phyloP scores from a whole-genome alignment of 2,888 invertebrate species.

The Dendrolimus houi region DNA sequence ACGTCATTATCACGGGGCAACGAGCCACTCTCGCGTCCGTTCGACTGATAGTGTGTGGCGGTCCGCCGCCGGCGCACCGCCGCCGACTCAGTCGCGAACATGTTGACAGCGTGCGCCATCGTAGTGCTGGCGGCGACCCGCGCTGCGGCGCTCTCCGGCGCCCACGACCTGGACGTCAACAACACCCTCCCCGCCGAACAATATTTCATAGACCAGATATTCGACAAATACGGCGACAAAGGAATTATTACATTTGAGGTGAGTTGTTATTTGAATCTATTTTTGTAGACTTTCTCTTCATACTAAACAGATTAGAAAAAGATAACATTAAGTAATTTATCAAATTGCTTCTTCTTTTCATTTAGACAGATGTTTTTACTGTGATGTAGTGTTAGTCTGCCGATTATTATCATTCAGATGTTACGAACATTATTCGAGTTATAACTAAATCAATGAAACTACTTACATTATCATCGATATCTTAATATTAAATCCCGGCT shows the following conservation, averaged over 20 bases:
- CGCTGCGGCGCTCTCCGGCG: conserved; percentile 24
- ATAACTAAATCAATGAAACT: no score
- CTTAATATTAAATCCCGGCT: no score
- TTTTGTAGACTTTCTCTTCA: not conserved
- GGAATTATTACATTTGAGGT: conserved; percentile 76
- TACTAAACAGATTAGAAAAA: not conserved
- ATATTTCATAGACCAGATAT: conserved; percentile 71
- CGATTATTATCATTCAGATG: no score
- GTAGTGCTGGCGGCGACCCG: conserved; percentile 41
- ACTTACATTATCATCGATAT: no score
- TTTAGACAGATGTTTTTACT: not conserved
- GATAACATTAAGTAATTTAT: not conserved
- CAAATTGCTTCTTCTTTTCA: not conserved
- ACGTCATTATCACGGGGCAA: conserved; percentile 33
- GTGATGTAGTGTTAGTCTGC: no score
- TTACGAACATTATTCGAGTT: no score
- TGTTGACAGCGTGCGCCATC: conserved; percentile 51
- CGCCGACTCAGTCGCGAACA: conserved; percentile 45
- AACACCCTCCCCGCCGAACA: conserved; percentile 52
- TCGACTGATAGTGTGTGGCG: conserved; percentile 52
- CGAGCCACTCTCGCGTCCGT: conserved; percentile 37
- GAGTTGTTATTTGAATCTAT: conserved; percentile 22
- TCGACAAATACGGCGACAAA: conserved; percentile 74
- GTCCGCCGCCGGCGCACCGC: conserved; percentile 20
- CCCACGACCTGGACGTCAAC: conserved; percentile 24